Evolutionary conservation across 2,888 invertebrate genomes (phyloP).

Genomic region (Dilophus febrilis): DNA sequence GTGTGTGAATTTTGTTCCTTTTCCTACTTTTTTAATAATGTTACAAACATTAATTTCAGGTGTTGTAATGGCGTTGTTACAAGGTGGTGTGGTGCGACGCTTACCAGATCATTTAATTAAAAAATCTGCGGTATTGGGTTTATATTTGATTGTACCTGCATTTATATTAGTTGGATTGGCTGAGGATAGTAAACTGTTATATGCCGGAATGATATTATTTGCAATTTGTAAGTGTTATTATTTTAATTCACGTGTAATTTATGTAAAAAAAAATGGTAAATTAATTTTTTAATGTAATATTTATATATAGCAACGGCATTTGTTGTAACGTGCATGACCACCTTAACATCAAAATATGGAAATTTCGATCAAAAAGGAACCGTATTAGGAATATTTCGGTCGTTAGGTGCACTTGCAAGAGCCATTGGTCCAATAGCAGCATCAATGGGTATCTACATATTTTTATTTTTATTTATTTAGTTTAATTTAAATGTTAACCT

Average conservation of each 20-base stretch:
- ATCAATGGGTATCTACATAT: constrained; percentile 46
- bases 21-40: background rate
- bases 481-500: constrained; percentile 3
- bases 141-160: constrained; percentile 70
- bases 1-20: too few species aligned
- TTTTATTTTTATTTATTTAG: background rate
- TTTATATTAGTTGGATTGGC: constrained; percentile 74
- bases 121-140: constrained; percentile 51
- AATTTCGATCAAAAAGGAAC: constrained; percentile 74
- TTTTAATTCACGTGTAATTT: constrained; percentile 2
- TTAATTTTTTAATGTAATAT: background rate
- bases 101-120: constrained; percentile 56
- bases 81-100: constrained; percentile 76
- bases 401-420: constrained; percentile 83
- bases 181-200: constrained; percentile 40
- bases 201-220: constrained; percentile 70
- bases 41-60: constrained; percentile 25
- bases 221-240: constrained; percentile 60
- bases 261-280: background rate
- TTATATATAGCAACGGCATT: constrained; percentile 55
- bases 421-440: constrained; percentile 82
- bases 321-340: constrained; percentile 90
- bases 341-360: constrained; percentile 73
- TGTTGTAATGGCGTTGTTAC: constrained; percentile 74
- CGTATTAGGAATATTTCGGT: constrained; percentile 84